Evolutionary conservation across 2,888 invertebrate species (phyloP).

Genomic region (Sericinus montela): DNA sequence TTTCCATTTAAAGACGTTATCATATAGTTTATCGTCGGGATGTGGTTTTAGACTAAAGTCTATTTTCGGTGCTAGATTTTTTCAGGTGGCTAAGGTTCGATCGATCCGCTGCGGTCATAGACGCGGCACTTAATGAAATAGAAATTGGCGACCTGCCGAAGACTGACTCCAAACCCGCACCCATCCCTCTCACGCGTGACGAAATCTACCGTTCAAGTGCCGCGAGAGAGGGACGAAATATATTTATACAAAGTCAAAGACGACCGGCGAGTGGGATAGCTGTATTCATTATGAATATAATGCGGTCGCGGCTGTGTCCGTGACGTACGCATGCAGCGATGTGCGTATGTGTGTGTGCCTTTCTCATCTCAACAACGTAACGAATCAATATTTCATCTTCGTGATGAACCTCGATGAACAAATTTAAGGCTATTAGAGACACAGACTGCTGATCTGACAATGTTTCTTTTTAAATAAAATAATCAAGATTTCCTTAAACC

Average conservation of each 20-base stretch:
- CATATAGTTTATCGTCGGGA: too few species aligned
- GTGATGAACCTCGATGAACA: slow-evolving; percentile 51
- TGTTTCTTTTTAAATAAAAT: too few species aligned
- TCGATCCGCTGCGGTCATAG: slow-evolving; percentile 72
- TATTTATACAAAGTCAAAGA: slow-evolving; percentile 79
- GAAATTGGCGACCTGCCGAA: slow-evolving; percentile 77
- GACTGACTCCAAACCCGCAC: slow-evolving; percentile 71
- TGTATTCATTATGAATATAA: slow-evolving; percentile 80
- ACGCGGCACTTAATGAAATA: slow-evolving; percentile 76
- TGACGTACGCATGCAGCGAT: slow-evolving; percentile 52
- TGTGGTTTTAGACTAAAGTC: neutral
- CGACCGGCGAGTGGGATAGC: slow-evolving; percentile 75
- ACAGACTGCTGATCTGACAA: too few species aligned
- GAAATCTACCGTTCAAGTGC: slow-evolving; percentile 55
- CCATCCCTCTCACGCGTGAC: slow-evolving; percentile 61
- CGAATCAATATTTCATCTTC: slow-evolving; percentile 76
- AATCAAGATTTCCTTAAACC: too few species aligned
- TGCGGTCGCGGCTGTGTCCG: slow-evolving; percentile 73
- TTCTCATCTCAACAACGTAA: slow-evolving; percentile 63
- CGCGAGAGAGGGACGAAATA: slow-evolving; percentile 68
- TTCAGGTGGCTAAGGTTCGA: slow-evolving; percentile 53
- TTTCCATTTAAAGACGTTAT: too few species aligned
- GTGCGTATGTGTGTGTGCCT: slow-evolving; percentile 58
- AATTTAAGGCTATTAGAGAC: slow-evolving; percentile 30
- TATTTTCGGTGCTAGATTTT: slow-evolving; percentile 29